Percentiles rank a stretch among this genome's conserved stretches.
Conservation (phyloP, 1,140 invertebrate species). For the Drosophila triauraria region DNA sequence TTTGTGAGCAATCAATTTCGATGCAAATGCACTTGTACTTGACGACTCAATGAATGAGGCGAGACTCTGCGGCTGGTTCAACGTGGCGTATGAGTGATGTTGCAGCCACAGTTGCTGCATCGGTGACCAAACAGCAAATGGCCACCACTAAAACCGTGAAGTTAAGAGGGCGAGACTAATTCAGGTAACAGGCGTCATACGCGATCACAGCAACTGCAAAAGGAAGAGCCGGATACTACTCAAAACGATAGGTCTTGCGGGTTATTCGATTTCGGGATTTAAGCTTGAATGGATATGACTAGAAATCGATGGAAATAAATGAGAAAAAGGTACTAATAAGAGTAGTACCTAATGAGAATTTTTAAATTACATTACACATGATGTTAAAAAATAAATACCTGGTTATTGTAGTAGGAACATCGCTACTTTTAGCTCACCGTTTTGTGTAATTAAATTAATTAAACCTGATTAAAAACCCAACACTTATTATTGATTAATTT, state of each 20-base stretch:
- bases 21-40: constrained; percentile 83
- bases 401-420: not conserved
- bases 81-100: constrained; percentile 70
- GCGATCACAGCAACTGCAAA: constrained; percentile 29
- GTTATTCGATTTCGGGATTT: too few relatives aligned
- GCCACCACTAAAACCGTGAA: constrained; percentile 14
- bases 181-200: constrained; percentile 48
- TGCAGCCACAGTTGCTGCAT: constrained; percentile 20
- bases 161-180: constrained; percentile 28
- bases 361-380: too few relatives aligned
- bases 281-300: too few relatives aligned
- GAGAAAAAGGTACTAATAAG: too few relatives aligned
- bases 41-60: constrained; percentile 80
- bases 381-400: too few relatives aligned
- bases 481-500: not conserved
- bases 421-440: not conserved
- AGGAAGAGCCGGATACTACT: not conserved
- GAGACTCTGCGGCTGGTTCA: constrained; percentile 37
- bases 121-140: constrained; percentile 15
- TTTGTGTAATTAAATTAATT: not conserved
- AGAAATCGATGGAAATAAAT: too few relatives aligned
- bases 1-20: constrained; percentile 83
- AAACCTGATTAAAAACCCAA: not conserved
- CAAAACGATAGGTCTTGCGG: not conserved
- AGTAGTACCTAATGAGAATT: too few relatives aligned